These are phyloP conservation scores for Mimachlamys varia DNA, from an alignment of 2,888 invertebrate genomes.

Conservation along the genomic window DNA sequence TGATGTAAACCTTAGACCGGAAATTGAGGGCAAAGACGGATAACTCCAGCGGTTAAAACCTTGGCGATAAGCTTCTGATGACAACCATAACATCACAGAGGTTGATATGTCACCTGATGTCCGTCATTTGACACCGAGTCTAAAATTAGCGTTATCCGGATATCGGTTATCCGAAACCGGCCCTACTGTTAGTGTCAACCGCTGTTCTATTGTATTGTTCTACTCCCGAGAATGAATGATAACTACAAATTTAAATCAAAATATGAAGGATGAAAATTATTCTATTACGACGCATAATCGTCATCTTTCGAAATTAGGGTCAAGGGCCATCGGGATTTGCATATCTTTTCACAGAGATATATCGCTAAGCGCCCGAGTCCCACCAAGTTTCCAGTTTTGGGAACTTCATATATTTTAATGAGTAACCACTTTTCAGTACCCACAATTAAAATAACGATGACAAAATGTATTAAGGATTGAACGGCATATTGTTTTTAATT, in stretches of 20 bases:
- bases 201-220: neutral
- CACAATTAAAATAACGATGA: no score
- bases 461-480: no score
- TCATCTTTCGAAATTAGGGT: neutral
- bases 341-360: neutral
- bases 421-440: no score
- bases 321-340: neutral
- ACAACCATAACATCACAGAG: neutral
- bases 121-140: neutral
- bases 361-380: no score
- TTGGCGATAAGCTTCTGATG: neutral
- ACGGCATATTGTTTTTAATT: no score
- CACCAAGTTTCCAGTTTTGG: no score
- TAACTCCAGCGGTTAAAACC: neutral
- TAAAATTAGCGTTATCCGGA: slow-evolving; percentile 4
- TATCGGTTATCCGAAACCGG: neutral
- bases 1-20: neutral
- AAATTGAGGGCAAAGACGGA: neutral
- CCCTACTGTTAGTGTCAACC: neutral
- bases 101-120: neutral
- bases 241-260: neutral
- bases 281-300: neutral
- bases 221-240: neutral
- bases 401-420: no score
- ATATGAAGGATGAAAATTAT: neutral